Conservation (phyloP, 1,140 invertebrate genomes). For the Acromyrmex charruanus region DNA sequence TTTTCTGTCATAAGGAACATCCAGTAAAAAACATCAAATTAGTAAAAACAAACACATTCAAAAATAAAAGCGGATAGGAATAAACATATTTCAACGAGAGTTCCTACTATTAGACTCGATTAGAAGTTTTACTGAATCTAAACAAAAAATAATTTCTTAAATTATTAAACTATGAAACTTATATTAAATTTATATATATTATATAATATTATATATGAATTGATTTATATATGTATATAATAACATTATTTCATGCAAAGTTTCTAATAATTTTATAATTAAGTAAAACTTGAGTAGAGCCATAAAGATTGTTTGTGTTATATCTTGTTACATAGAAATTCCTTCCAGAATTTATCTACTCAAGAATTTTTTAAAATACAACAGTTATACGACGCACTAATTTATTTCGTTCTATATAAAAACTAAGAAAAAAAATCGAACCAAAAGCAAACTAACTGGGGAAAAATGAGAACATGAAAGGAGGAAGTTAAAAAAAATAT, state of each 20-base stretch:
- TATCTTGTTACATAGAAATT: background rate
- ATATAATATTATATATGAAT: background rate
- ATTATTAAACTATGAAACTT: too few species aligned
- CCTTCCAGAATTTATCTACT: background rate
- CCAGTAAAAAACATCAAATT: background rate
- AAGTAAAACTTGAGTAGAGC: background rate
- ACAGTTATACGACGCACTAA: background rate
- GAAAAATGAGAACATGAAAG: background rate
- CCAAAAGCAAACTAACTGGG: background rate
- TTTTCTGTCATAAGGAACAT: background rate
- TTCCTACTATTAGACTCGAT: background rate
- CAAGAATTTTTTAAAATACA: background rate
- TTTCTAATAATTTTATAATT: background rate
- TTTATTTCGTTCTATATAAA: conserved; percentile 32
- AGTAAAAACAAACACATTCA: background rate
- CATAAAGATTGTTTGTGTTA: background rate
- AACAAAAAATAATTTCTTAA: background rate
- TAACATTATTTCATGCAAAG: background rate
- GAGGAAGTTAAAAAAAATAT: conserved; percentile 26
- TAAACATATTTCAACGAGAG: background rate
- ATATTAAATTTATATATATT: background rate
- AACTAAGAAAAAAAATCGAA: background rate
- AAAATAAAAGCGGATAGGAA: background rate
- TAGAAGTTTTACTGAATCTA: background rate
- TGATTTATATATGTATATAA: background rate